phyloP scores from a whole-genome alignment of 2,888 invertebrate species.

The Tinea trinotella region DNA sequence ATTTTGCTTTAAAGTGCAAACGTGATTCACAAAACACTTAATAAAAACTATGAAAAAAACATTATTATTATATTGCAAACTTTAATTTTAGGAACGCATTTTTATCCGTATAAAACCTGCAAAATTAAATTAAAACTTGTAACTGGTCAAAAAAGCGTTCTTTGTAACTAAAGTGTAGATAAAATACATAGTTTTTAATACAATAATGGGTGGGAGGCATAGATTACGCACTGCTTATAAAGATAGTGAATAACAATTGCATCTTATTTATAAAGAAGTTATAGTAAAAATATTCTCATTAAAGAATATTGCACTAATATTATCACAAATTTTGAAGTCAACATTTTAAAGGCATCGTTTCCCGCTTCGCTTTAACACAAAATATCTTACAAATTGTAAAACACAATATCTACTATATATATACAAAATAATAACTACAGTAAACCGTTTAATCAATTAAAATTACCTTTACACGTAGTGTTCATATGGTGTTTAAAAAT shows the following conservation, averaged over 20 bases:
- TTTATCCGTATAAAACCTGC: not conserved
- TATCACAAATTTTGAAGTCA: conserved; percentile 41
- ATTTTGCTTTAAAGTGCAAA: conserved; percentile 13
- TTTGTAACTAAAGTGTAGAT: not conserved
- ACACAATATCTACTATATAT: not conserved
- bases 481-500: too few relatives aligned
- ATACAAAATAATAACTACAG: not conserved
- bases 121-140: not conserved
- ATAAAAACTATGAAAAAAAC: not conserved
- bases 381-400: not conserved
- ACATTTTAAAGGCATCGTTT: conserved; percentile 25
- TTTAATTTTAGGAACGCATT: conserved; percentile 1
- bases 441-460: not conserved
- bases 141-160: not conserved
- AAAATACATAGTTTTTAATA: not conserved
- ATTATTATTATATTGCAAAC: not conserved
- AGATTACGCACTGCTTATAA: not conserved
- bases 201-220: not conserved
- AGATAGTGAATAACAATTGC: not conserved
- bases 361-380: not conserved
- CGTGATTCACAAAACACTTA: conserved; percentile 14
- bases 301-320: conserved; percentile 49
- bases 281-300: conserved; percentile 30
- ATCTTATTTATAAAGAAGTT: not conserved
- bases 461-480: not conserved